A percentile compares a stretch with the other conserved stretches of the same genome.
These are phyloP conservation scores for Seriola rivoliana DNA, from an alignment of 2,113 vertebrate genomes.

Conservation along the genomic window DNA sequence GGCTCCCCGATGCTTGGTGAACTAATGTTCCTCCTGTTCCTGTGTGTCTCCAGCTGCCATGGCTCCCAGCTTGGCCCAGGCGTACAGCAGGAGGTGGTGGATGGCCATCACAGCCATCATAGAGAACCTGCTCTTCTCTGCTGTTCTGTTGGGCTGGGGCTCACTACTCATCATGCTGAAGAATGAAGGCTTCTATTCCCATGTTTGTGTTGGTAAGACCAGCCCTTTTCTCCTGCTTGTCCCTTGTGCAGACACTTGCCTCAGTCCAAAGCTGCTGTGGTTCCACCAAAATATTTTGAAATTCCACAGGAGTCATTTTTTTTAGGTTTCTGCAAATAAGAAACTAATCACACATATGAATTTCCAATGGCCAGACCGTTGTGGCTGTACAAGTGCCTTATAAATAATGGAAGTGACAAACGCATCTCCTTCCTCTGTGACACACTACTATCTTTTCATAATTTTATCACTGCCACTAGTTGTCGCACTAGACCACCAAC, in stretches of 20 bases:
- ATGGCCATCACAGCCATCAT: conserved; percentile 88
- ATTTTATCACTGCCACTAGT: too few relatives aligned
- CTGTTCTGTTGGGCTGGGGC: conserved; percentile 91
- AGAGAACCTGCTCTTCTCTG: conserved; percentile 92
- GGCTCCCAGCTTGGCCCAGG: conserved; percentile 85
- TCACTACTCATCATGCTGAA: conserved; percentile 93
- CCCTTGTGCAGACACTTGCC: neutral
- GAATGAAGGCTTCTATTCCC: conserved; percentile 91
- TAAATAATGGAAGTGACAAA: too few relatives aligned
- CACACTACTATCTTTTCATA: too few relatives aligned
- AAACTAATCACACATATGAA: too few relatives aligned
- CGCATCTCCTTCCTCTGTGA: too few relatives aligned
- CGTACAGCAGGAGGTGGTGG: conserved; percentile 90
- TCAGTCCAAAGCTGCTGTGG: neutral
- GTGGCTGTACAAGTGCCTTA: too few relatives aligned
- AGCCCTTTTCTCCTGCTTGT: neutral
- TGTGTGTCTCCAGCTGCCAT: conserved; percentile 56
- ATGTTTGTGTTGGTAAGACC: conserved; percentile 83
- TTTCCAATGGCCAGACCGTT: too few relatives aligned
- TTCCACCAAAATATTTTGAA: neutral
- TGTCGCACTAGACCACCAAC: too few relatives aligned
- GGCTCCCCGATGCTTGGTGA: neutral
- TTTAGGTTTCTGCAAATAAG: too few relatives aligned
- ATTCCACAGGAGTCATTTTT: neutral
- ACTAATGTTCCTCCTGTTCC: neutral